Base-by-base conservation (phyloP, 2,113 vertebrate species). In the Toxostoma redivivum region DNA sequence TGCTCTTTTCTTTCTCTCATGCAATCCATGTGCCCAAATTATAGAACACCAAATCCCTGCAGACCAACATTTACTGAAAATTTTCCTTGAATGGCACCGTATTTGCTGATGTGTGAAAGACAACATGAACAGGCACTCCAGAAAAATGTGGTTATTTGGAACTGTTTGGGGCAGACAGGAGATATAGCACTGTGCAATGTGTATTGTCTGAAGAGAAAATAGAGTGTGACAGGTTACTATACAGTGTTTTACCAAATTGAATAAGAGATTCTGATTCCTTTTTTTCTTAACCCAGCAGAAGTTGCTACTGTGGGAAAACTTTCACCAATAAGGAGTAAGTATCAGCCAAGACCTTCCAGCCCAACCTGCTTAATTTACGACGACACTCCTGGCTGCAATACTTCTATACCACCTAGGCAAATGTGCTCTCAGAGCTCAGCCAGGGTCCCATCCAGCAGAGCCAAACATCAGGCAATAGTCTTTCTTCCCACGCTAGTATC, bases 181-280 rank as follows among this genome's bases (percentile, higher is more conserved):
- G 23, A 18, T 76, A 53, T 0, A 2, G 3, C n/a, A 30, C 20
- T 27, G 12, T 57, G n/a, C n/a, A 89, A 27, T 0, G 0, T 18
- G 5, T n/a, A 48, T 10, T 35, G 17, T 70, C 42, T 77, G 56
- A 88, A 35, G 25, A 80, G 23, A 80, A 94, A 70, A 27, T 6
- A 42, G 18, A n/a, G 4, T 21, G 47, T 1, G 2, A 37, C 11
- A n/a, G 20, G 4, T 69, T 73, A 54, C 21, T 50, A 7, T 4
- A 33, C 4, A 65, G 16, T 18, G 6, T 37, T 61, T 53, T 56
- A 44, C 27, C 30, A 80, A 72, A 73, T 11, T 47, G 18, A 65
- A 2, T 42, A 38, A 38, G 37, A 78, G 1, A 37, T 51, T 77
- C 10, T 38, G 38, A 27, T 65, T 51, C 0, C 44, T 30, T 74